phyloP scores from a whole-genome alignment of 53 echinoderm and acorn worm genomes.

The Crossaster papposus region DNA sequence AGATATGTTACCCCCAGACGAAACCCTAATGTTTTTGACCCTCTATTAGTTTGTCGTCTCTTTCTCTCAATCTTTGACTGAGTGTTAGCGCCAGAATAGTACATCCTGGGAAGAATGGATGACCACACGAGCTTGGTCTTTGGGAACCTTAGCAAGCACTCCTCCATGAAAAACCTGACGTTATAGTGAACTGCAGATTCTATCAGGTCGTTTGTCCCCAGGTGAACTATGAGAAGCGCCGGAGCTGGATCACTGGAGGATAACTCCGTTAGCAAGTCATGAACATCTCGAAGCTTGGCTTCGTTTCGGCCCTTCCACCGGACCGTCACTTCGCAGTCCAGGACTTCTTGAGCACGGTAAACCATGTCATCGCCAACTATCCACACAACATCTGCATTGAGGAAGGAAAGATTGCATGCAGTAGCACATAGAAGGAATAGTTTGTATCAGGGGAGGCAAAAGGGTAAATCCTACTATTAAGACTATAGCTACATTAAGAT shows the following conservation, averaged over 20 bases:
- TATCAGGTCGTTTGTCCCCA: constrained; percentile 7
- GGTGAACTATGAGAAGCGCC: neutral
- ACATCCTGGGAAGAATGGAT: constrained; percentile 7
- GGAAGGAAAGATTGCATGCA: neutral
- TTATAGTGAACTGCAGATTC: too few relatives aligned
- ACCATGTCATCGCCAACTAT: neutral
- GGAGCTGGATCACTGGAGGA: neutral
- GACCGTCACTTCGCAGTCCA: neutral
- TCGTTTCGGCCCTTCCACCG: neutral
- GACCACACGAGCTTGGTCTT: constrained; percentile 12
- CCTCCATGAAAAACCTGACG: neutral
- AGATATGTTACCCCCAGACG: neutral
- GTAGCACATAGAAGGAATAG: too few relatives aligned
- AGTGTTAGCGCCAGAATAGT: neutral
- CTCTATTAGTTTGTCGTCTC: neutral
- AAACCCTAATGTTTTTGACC: too few relatives aligned
- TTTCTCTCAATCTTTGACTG: neutral
- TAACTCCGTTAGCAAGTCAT: neutral
- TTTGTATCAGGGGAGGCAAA: too few relatives aligned
- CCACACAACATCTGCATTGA: neutral
- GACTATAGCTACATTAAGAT: too few relatives aligned
- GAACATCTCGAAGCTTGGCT: neutral
- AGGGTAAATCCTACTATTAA: too few relatives aligned
- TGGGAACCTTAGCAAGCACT: constrained; percentile 1
- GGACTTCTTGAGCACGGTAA: neutral